Conservation (phyloP, 2,888 invertebrate species). For the Oxyscelio sp. region DNA sequence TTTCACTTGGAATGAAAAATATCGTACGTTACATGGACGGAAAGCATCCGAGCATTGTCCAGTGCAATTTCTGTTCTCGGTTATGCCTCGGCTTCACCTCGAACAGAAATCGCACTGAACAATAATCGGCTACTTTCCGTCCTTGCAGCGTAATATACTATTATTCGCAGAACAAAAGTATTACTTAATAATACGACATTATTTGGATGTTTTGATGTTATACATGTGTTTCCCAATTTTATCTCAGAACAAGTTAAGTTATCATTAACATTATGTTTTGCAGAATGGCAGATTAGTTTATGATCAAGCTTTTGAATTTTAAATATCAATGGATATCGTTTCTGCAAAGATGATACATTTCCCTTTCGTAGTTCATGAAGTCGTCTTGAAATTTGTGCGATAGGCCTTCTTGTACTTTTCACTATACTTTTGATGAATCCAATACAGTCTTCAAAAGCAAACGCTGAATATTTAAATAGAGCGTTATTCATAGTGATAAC, state of each 20-base stretch:
- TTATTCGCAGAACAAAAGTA: neutral
- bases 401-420: constrained; percentile 13
- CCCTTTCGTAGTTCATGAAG: neutral
- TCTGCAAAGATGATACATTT: neutral
- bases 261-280: neutral
- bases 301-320: neutral
- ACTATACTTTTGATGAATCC: constrained; percentile 26
- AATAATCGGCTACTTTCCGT: no score
- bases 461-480: constrained; percentile 32
- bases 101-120: no score
- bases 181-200: constrained; percentile 5
- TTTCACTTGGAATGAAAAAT: no score
- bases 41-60: no score
- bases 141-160: no score
- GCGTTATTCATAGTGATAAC: constrained; percentile 6
- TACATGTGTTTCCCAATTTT: neutral
- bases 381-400: constrained; percentile 20
- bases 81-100: no score
- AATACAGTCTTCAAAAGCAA: constrained; percentile 38
- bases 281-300: neutral
- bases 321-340: constrained; percentile 8
- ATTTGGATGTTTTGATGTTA: neutral
- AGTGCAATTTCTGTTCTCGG: no score
- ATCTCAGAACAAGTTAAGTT: neutral
- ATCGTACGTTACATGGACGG: no score